Evolutionary conservation across 1,140 invertebrate species (phyloP).

Genomic region (Euborellia annulipes): DNA sequence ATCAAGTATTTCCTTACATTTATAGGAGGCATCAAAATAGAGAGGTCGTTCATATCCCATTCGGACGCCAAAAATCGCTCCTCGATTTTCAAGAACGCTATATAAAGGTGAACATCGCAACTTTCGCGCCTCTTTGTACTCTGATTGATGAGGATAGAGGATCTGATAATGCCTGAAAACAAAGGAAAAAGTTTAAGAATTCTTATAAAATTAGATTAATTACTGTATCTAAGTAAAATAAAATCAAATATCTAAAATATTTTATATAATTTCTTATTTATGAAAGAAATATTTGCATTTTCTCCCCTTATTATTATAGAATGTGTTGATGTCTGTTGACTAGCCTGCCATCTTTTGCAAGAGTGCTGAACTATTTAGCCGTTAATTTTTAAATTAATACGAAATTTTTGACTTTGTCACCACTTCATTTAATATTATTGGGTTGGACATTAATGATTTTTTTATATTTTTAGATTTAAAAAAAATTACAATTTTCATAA

Average conservation of each 20-base stretch:
- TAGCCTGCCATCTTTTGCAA: too few species aligned
- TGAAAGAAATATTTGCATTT: too few species aligned
- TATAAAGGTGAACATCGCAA: conserved; percentile 63
- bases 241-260: conserved; percentile 6
- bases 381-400: too few species aligned
- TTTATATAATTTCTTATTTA: neutral
- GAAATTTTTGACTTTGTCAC: too few species aligned
- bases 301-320: too few species aligned
- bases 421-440: too few species aligned
- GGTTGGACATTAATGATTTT: too few species aligned
- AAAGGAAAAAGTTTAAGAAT: conserved; percentile 7
- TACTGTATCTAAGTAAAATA: conserved; percentile 2
- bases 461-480: too few species aligned
- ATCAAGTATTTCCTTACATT: conserved; percentile 21
- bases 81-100: conserved; percentile 51
- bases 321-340: too few species aligned
- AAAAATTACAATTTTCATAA: too few species aligned
- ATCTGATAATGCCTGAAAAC: conserved; percentile 37
- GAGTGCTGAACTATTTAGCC: too few species aligned
- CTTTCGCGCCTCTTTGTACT: conserved; percentile 50
- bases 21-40: conserved; percentile 38
- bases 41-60: conserved; percentile 73
- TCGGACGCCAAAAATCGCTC: conserved; percentile 65
- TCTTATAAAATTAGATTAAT: conserved; percentile 19
- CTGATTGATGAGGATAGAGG: conserved; percentile 44